Evolutionary conservation across 2,113 vertebrate genomes (phyloP).

Genomic region (Silurus asotus): DNA sequence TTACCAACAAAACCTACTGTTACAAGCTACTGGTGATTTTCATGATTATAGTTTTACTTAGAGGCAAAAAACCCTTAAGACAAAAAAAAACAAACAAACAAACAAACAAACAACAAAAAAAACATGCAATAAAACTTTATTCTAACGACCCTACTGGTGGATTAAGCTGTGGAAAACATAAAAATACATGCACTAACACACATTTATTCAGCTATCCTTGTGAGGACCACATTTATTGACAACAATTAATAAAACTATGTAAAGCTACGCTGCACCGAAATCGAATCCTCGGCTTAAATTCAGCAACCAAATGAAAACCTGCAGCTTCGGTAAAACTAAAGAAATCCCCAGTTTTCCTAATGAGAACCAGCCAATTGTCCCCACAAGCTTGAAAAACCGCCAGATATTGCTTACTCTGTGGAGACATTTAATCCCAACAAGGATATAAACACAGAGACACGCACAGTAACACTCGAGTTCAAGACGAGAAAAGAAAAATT

Average conservation of each 20-base stretch:
- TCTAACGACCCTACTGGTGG: too few relatives aligned
- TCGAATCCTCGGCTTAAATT: not conserved
- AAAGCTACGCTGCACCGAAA: not conserved
- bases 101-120: too few relatives aligned
- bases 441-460: not conserved
- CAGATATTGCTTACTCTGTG: not conserved
- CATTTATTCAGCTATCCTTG: not conserved
- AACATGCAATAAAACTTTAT: too few relatives aligned
- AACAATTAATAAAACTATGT: not conserved
- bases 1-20: too few relatives aligned
- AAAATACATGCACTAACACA: not conserved
- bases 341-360: not conserved
- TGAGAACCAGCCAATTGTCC: not conserved
- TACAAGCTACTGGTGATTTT: too few relatives aligned
- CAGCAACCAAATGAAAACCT: not conserved
- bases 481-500: constrained; percentile 54
- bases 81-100: too few relatives aligned
- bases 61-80: too few relatives aligned
- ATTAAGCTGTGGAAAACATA: not conserved
- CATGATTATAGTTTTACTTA: too few relatives aligned
- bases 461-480: constrained; percentile 24
- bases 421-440: not conserved
- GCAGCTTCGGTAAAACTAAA: not conserved
- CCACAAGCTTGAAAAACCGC: not conserved
- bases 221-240: not conserved